Conservation (phyloP, 2,888 invertebrate genomes). For the Eucriotettix oculatus region DNA sequence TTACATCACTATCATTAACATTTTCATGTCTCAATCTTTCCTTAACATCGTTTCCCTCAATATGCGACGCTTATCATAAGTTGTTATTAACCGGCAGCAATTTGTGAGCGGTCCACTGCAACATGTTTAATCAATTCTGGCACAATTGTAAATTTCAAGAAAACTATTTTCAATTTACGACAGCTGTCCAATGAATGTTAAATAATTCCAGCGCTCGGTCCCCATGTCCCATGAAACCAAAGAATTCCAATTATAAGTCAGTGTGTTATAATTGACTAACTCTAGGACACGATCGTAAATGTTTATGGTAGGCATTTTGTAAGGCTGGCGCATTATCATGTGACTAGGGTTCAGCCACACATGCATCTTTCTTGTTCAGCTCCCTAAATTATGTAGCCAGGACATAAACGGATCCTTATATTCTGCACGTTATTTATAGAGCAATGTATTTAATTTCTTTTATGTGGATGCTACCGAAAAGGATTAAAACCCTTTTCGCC, state of each 20-base stretch:
- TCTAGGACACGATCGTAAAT: background rate
- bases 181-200: too few relatives aligned
- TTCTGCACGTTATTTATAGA: background rate
- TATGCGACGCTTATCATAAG: too few relatives aligned
- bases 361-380: background rate
- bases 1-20: conserved; percentile 3
- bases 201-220: too few relatives aligned
- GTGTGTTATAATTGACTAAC: background rate
- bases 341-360: background rate
- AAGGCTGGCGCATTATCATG: background rate
- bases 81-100: too few relatives aligned
- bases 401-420: background rate
- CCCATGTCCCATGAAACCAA: too few relatives aligned
- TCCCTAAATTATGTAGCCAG: background rate
- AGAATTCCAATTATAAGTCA: background rate
- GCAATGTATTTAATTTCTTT: background rate
- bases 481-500: too few relatives aligned
- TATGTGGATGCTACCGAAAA: background rate
- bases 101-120: too few relatives aligned
- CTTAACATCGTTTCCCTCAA: too few relatives aligned
- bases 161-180: too few relatives aligned
- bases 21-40: conserved; percentile 8
- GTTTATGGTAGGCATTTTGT: background rate
- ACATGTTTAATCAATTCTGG: too few relatives aligned
- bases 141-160: too few relatives aligned